These are phyloP conservation scores for Clarias laeviceps DNA, from an alignment of 2,797 vertebrate species.

Conservation along the genomic window DNA sequence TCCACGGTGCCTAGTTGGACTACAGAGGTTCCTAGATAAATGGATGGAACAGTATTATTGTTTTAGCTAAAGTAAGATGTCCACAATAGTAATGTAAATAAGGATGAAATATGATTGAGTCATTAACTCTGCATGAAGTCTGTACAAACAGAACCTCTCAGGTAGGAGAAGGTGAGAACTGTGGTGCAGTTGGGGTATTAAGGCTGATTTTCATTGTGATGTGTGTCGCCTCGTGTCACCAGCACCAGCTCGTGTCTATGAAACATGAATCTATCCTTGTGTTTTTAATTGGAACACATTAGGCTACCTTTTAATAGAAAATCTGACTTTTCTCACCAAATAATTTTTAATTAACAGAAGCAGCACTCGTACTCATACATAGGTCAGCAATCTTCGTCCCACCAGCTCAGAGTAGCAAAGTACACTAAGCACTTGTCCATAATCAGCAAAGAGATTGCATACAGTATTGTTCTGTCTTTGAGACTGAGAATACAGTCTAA, in stretches of 20 bases:
- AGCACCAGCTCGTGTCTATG: not conserved
- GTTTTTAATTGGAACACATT: not conserved
- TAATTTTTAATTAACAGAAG: not conserved
- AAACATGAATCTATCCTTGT: not conserved
- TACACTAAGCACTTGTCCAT: not conserved
- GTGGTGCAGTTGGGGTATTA: not conserved
- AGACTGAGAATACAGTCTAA: constrained; percentile 15
- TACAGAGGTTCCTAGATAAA: too few relatives aligned
- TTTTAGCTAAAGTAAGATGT: not conserved
- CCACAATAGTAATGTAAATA: not conserved
- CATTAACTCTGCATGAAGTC: not conserved
- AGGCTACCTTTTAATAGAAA: not conserved
- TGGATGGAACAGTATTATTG: not conserved
- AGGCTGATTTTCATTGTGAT: not conserved
- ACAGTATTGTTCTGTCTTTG: constrained; percentile 22
- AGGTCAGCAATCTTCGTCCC: not conserved
- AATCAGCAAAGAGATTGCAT: not conserved
- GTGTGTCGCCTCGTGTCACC: not conserved
- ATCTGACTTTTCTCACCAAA: not conserved
- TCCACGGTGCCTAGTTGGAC: too few relatives aligned
- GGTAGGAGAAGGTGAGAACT: not conserved
- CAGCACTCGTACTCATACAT: not conserved
- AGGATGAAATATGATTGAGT: not conserved
- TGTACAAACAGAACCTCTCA: not conserved
- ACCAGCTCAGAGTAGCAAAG: not conserved